phyloP scores from a whole-genome alignment of 2,113 vertebrate genomes.

The Pseudorhombus dupliciocellatus region DNA sequence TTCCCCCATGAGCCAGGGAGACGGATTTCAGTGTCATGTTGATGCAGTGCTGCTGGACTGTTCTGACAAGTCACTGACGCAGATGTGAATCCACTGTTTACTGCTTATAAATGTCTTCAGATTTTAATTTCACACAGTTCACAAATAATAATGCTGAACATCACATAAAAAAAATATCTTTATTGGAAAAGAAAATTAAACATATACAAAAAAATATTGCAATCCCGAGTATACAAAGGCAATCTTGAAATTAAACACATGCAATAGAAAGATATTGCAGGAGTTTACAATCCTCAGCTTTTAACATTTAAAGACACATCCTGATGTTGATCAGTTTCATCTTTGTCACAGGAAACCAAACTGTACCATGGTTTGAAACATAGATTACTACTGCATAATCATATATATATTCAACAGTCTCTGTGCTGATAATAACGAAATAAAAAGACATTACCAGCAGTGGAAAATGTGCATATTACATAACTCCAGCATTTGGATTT shows the following conservation, averaged over 20 bases:
- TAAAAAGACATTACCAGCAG: not conserved
- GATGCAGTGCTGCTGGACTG: not conserved
- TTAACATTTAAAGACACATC: slow-evolving; percentile 43
- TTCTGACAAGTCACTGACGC: not conserved
- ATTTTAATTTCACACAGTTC: slow-evolving; percentile 1
- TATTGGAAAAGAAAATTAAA: slow-evolving; percentile 61
- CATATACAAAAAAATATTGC: slow-evolving; percentile 49
- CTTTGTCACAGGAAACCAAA: slow-evolving; percentile 15
- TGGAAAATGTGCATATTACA: slow-evolving; percentile 53
- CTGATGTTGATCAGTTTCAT: slow-evolving; percentile 23
- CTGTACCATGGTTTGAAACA: slow-evolving; percentile 7
- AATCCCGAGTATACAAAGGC: slow-evolving; percentile 72
- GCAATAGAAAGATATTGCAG: slow-evolving; percentile 68
- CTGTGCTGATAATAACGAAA: slow-evolving; percentile 12
- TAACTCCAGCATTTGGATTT: slow-evolving; percentile 68
- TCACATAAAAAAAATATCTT: slow-evolving; percentile 70
- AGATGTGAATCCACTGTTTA: not conserved
- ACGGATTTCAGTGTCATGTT: not conserved
- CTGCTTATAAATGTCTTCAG: not conserved
- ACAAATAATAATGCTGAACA: not conserved
- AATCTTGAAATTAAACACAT: slow-evolving; percentile 53
- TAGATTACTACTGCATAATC: slow-evolving; percentile 1
- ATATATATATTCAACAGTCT: not conserved
- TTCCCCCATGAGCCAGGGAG: not conserved
- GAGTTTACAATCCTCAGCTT: slow-evolving; percentile 49